Conservation (phyloP, 2,113 vertebrate genomes). For the Hydrolagus affinis region DNA sequence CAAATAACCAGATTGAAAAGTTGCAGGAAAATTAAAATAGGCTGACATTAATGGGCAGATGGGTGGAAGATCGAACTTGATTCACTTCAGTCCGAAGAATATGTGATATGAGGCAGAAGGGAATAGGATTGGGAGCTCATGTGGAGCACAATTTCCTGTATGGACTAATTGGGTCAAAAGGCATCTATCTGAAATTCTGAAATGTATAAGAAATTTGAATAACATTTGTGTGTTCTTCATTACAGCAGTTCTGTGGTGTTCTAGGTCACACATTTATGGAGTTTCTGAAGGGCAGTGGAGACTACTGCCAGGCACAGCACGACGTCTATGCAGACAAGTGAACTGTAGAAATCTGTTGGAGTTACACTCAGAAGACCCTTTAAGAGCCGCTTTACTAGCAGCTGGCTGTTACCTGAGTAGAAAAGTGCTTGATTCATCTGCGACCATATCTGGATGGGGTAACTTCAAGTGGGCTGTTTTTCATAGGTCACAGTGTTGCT, state of each 20-base stretch:
- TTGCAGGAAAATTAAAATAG: no score
- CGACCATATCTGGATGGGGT: conserved; percentile 96
- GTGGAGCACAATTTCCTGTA: no score
- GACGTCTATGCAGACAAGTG: conserved; percentile 98
- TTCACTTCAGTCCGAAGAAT: no score
- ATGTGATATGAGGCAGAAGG: no score
- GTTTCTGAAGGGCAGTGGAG: conserved; percentile 99
- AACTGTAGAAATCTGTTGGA: conserved; percentile 78
- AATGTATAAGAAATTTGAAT: no score
- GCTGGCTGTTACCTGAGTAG: conserved; percentile 56
- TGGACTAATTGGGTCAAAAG: no score
- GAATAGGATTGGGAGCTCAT: no score
- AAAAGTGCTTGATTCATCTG: conserved; percentile 71
- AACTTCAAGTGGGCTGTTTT: conserved; percentile 88
- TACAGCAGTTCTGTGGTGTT: conserved; percentile 99
- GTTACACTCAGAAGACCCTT: conserved; percentile 73
- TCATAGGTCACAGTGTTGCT: conserved; percentile 83
- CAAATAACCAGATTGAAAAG: no score
- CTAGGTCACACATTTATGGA: conserved; percentile 99
- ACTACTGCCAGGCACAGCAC: conserved; percentile 99
- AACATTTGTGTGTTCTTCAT: conserved; percentile 42
- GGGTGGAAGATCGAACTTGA: no score
- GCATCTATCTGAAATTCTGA: no score
- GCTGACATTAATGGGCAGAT: no score
- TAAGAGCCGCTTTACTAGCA: conserved; percentile 63